Base-by-base conservation (phyloP, 1,140 invertebrate species). In the Bathynomus jamesi region DNA sequence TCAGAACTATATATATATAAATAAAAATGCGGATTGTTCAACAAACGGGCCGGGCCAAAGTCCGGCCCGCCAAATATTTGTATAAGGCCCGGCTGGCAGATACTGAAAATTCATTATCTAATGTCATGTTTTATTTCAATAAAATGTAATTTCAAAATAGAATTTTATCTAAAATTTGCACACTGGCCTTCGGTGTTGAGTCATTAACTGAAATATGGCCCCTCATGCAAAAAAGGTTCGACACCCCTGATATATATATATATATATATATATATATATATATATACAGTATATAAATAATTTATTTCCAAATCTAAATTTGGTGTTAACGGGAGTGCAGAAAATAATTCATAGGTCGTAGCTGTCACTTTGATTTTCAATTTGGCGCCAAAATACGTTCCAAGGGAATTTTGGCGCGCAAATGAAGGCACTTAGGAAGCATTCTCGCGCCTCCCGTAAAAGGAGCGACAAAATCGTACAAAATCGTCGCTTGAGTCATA, bases 321-420 rank as follows among this genome's bases (percentile, higher is more conserved):
- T 53, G 21, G 40, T 17, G 40, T 21, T 62, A 72, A 72, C 31
- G 69, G 64, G 68, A 72, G 61, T 72, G 64, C 61, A 60, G 64
- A 67, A 72, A 72, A 72, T 69, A 73, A 73, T 73, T 73, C 67
- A 69, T 70, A 65, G 27, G 61, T 69, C 72, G 67, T 73, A 60
- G 67, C 72, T 73, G 72, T 73, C 72, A 73, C 40, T 65, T 28
- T 73, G 67, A 73, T 73, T 73, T 73, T 73, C 72, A 69, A 73
- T 73, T 70, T 65, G 63, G 46, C 62, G 72, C 67, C 72, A 73
- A 73, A 53, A 73, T 73, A 73, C 69, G 72, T 73, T 73, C 61
- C 67, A 67, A 60, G 67, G 68, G 72, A 73, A 73, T 73, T 73
- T 70, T 73, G 72, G 72, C 67, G 67, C 67, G 24, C 63, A 73